A percentile compares a stretch with the other conserved stretches of the same genome.
Conservation (phyloP, 2,797 vertebrate genomes). For the Diplodus puntazzo region DNA sequence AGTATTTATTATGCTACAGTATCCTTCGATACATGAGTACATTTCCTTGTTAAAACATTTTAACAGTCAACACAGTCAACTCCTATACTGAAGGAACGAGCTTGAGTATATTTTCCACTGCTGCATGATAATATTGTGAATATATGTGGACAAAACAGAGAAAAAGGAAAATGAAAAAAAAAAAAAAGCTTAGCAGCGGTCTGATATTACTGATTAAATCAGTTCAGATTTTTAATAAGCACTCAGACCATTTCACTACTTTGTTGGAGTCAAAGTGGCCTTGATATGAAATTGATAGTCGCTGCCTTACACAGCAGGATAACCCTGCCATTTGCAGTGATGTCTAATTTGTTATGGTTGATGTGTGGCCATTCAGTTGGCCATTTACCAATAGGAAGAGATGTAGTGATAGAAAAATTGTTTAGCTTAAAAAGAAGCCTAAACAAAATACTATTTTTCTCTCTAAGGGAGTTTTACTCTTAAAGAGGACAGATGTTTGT, state of each 20-base stretch:
- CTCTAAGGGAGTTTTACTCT: neutral
- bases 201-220: slow-evolving; percentile 44
- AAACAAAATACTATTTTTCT: neutral
- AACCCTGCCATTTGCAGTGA: slow-evolving; percentile 15
- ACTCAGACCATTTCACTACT: slow-evolving; percentile 37
- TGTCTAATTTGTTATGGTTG: slow-evolving; percentile 34
- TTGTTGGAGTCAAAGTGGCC: slow-evolving; percentile 24
- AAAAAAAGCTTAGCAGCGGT: slow-evolving; percentile 4
- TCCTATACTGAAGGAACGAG: neutral
- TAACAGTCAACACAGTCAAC: neutral
- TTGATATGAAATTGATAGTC: slow-evolving; percentile 40
- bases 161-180: slow-evolving; percentile 5
- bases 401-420: neutral
- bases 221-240: slow-evolving; percentile 42
- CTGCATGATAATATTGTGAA: slow-evolving; percentile 11
- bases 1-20: neutral
- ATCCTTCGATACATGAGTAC: neutral
- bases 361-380: neutral
- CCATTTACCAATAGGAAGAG: slow-evolving; percentile 2
- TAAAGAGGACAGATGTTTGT: no score
- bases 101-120: neutral
- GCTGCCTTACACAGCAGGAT: slow-evolving; percentile 13
- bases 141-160: slow-evolving; percentile 20
- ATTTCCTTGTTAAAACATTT: neutral
- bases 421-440: neutral